Percentiles rank a stretch among this genome's conserved stretches.
These are phyloP conservation scores for Mionectes macconnelli DNA, from an alignment of 2,113 vertebrate genomes.

Conservation along the genomic window DNA sequence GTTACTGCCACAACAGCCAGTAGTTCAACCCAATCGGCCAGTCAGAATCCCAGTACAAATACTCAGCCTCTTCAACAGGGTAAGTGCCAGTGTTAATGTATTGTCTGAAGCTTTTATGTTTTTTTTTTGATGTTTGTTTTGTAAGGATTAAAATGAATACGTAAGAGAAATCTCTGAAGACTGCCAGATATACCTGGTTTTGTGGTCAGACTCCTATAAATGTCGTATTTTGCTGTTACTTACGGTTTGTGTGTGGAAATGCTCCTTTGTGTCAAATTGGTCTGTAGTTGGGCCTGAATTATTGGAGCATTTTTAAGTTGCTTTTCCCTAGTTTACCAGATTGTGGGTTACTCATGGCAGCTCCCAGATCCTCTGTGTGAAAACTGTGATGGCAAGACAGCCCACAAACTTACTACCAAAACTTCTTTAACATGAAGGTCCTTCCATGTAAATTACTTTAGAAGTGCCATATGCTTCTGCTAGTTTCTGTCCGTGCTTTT, in stretches of 20 bases:
- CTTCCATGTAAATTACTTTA: background rate
- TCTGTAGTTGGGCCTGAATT: background rate
- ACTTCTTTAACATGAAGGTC: background rate
- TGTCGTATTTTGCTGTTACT: background rate
- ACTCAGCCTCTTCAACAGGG: conserved; percentile 88
- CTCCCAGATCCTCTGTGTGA: background rate
- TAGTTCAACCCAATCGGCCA: conserved; percentile 77
- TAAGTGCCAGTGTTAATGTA: conserved; percentile 49
- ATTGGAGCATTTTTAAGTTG: background rate
- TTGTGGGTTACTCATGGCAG: background rate
- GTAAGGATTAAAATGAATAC: background rate
- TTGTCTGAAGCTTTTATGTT: background rate
- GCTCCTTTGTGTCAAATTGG: background rate
- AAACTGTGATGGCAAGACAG: background rate
- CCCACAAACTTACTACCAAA: background rate
- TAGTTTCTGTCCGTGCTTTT: background rate
- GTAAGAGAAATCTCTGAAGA: background rate
- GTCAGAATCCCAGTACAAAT: conserved; percentile 84
- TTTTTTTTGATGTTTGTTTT: background rate
- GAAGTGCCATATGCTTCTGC: background rate
- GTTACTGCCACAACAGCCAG: conserved; percentile 91
- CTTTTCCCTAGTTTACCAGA: background rate
- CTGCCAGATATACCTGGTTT: background rate
- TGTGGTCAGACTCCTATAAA: background rate
- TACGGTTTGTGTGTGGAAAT: background rate